These are phyloP conservation scores for Zaprionus inermis DNA, from an alignment of 1,140 invertebrate species.

Conservation along the genomic window DNA sequence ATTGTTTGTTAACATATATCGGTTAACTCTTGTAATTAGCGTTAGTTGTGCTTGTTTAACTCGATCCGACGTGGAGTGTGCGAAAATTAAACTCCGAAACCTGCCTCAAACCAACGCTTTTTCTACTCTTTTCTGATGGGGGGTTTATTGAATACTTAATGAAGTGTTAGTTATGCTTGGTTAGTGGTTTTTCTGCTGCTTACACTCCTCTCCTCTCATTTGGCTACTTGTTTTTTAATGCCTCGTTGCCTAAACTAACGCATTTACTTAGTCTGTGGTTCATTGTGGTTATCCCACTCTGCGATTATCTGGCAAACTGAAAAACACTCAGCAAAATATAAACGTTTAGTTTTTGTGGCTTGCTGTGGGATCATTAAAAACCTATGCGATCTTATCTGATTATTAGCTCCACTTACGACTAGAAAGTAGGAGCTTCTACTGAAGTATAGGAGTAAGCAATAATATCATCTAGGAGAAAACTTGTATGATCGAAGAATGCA, in stretches of 20 bases:
- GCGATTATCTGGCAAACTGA: slow-evolving; percentile 2
- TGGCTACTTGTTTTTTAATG: slow-evolving; percentile 46
- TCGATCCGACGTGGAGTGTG: slow-evolving; percentile 8
- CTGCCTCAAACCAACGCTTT: slow-evolving; percentile 6
- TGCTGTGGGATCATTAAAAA: neutral
- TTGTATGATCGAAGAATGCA: neutral
- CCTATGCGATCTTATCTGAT: neutral
- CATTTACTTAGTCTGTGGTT: slow-evolving; percentile 28
- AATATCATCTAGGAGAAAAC: too few species aligned
- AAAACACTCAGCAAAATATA: neutral
- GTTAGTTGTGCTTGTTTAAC: neutral
- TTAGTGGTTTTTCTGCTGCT: slow-evolving; percentile 27
- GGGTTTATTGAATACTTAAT: slow-evolving; percentile 51
- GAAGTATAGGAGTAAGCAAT: neutral
- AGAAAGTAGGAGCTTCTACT: neutral
- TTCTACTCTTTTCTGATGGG: slow-evolving; percentile 27
- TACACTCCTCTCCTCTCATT: slow-evolving; percentile 17
- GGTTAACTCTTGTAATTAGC: slow-evolving; percentile 54
- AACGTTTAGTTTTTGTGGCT: neutral
- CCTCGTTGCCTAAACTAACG: slow-evolving; percentile 37
- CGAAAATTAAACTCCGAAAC: slow-evolving; percentile 18
- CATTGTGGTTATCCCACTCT: slow-evolving; percentile 16
- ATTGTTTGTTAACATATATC: slow-evolving; percentile 59
- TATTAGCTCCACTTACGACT: neutral
- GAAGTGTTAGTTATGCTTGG: slow-evolving; percentile 60